A percentile compares a stretch with the other conserved stretches of the same genome.
Conservation (phyloP, 2,888 invertebrate genomes). For the Meloe dianella region DNA sequence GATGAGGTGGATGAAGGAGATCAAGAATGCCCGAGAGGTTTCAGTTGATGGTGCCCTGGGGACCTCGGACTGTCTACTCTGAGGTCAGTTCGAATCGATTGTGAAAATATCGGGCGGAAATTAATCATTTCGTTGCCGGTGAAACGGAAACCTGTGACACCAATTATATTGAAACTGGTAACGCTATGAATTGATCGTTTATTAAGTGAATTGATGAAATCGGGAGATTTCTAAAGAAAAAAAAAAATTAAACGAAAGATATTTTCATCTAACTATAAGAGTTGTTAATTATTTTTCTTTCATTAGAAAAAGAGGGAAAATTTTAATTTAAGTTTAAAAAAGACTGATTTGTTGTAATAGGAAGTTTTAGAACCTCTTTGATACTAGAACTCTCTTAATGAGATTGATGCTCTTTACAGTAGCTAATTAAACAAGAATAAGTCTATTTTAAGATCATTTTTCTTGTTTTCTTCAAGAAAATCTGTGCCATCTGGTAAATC, state of each 20-base stretch:
- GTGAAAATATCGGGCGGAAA: conserved; percentile 33
- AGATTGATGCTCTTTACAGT: background rate
- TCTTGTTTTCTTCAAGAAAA: background rate
- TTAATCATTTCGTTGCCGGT: conserved; percentile 27
- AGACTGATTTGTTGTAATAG: background rate
- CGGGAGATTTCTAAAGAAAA: background rate
- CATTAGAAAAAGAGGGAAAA: background rate
- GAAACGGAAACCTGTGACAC: conserved; percentile 17
- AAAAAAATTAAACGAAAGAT: background rate
- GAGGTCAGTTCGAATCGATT: conserved; percentile 40
- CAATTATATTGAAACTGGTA: conserved; percentile 15
- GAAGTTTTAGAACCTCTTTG: background rate
- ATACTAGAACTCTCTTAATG: background rate
- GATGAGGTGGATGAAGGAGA: conserved; percentile 49
- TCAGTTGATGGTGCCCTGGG: conserved; percentile 45
- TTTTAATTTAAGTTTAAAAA: conserved; percentile 2
- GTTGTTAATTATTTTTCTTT: background rate
- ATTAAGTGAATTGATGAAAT: background rate
- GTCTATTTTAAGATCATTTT: background rate
- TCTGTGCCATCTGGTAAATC: background rate
- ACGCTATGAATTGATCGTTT: conserved; percentile 14
- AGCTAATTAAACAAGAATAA: background rate
- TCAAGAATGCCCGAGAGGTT: conserved; percentile 47
- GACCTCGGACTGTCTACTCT: conserved; percentile 38
- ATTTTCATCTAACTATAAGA: background rate